Evolutionary conservation across 2,797 vertebrate genomes (phyloP).

Genomic region (Chrosomus eos): DNA sequence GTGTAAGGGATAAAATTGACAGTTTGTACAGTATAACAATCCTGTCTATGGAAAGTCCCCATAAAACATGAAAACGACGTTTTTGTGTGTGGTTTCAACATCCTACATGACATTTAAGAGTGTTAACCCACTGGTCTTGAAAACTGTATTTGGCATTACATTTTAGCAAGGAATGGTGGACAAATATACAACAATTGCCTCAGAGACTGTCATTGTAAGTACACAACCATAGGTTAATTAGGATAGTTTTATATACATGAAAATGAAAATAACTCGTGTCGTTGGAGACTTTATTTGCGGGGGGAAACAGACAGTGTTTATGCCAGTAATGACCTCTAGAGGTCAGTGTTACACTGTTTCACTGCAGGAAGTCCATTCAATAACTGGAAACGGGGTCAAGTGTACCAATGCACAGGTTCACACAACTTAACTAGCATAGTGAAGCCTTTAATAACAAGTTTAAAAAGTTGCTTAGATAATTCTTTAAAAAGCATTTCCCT

Average conservation of each 20-base stretch:
- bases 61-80: too few species aligned
- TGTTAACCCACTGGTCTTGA: too few species aligned
- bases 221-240: too few species aligned
- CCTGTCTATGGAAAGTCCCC: too few species aligned
- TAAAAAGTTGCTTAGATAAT: neutral
- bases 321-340: neutral
- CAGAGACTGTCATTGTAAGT: neutral
- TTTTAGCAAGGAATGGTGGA: neutral
- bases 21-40: too few species aligned
- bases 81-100: neutral
- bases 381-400: neutral
- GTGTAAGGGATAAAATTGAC: too few species aligned
- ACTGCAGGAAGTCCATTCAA: neutral
- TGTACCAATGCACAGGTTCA: neutral
- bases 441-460: neutral
- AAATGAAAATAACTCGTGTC: neutral
- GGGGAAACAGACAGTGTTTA: neutral
- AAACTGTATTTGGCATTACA: too few species aligned
- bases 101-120: neutral
- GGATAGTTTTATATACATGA: neutral
- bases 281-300: neutral
- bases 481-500: neutral
- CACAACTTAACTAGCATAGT: neutral
- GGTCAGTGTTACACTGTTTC: neutral
- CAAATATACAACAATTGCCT: neutral